Conservation (phyloP, 92 coral and sea anemone species). For the Actinernus sp. region DNA sequence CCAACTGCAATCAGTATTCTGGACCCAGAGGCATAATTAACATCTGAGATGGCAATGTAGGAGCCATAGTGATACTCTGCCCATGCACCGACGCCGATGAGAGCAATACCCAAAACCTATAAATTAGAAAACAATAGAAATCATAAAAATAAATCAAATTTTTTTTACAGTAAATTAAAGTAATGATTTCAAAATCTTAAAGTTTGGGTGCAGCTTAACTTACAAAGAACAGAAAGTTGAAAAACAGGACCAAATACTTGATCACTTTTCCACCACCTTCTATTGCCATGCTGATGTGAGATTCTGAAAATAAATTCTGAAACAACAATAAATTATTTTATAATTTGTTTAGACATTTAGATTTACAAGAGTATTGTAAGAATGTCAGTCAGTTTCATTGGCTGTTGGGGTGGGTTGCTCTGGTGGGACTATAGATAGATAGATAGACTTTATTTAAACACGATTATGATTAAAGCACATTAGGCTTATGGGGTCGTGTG, state of each 20-base stretch:
- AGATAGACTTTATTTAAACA: too few relatives aligned
- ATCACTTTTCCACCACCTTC: constrained; percentile 32
- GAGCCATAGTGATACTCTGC: constrained; percentile 33
- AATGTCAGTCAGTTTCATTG: too few relatives aligned
- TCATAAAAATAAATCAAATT: neutral
- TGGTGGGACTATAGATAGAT: too few relatives aligned
- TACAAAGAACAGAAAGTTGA: constrained; percentile 57
- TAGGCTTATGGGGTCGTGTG: too few relatives aligned
- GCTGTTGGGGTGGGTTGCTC: too few relatives aligned
- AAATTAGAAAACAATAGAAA: neutral
- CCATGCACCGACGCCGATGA: constrained; percentile 52
- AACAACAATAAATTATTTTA: neutral
- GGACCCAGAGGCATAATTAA: constrained; percentile 37
- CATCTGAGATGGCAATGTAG: constrained; percentile 22
- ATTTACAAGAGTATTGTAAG: too few relatives aligned
- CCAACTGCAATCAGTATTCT: constrained; percentile 54
- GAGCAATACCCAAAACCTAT: constrained; percentile 46
- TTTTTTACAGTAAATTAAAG: neutral
- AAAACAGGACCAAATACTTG: constrained; percentile 45
- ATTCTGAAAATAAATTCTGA: neutral
- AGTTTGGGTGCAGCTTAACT: constrained; percentile 15
- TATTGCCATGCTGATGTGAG: constrained; percentile 33
- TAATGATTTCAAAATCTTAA: too few relatives aligned
- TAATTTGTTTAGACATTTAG: neutral
- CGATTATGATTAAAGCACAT: too few relatives aligned